phyloP scores from a whole-genome alignment of 2,113 vertebrate genomes.

The Neotragus moschatus region DNA sequence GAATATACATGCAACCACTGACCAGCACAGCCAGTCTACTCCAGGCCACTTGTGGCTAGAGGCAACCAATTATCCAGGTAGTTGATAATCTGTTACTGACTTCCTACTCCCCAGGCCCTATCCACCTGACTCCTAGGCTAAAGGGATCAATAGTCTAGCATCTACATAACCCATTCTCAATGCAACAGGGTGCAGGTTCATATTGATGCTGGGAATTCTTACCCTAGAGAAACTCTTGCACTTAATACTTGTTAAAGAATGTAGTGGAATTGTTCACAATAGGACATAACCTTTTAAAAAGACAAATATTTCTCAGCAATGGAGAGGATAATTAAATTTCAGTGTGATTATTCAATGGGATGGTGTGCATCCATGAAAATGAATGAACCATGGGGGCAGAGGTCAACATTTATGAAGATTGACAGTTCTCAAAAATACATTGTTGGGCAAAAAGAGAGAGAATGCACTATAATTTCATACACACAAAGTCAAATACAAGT shows the following conservation, averaged over 20 bases:
- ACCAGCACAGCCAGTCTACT: neutral
- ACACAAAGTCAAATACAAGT: neutral
- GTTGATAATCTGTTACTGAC: neutral
- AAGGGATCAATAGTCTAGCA: neutral
- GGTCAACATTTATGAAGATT: neutral
- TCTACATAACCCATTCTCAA: neutral
- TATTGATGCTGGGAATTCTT: neutral
- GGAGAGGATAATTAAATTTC: neutral
- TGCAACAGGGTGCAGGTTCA: neutral
- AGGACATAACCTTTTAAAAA: neutral
- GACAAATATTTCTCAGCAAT: neutral
- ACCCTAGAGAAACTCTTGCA: neutral
- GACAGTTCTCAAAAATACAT: neutral
- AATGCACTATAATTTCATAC: neutral
- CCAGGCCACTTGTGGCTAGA: neutral
- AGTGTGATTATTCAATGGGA: neutral
- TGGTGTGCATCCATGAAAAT: neutral
- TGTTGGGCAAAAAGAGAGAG: neutral
- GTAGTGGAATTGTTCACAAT: neutral
- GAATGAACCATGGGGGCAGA: neutral
- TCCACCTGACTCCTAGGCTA: neutral
- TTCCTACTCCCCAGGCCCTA: neutral
- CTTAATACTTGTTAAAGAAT: neutral
- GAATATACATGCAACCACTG: neutral
- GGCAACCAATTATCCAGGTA: neutral